Evolutionary conservation across 2,888 invertebrate species (phyloP).

Genomic region (Chloroclysta siterata): DNA sequence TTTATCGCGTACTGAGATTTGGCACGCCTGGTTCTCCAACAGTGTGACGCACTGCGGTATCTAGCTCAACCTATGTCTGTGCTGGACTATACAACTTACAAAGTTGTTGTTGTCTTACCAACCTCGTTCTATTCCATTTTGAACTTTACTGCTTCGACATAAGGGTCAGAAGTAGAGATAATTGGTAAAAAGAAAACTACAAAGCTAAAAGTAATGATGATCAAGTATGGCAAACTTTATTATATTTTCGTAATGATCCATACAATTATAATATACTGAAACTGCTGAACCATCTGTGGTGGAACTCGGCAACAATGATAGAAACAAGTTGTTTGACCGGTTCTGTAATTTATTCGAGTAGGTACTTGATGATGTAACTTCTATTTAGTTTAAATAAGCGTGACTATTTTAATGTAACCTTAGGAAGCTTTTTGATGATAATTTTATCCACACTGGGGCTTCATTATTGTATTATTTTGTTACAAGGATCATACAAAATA

Average conservation of each 20-base stretch:
- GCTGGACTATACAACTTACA: constrained; percentile 4
- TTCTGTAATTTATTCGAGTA: background rate
- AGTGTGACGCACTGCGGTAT: background rate
- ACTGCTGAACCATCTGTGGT: constrained; percentile 25
- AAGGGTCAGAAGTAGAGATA: background rate
- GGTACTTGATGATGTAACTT: constrained; percentile 17
- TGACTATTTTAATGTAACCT: background rate
- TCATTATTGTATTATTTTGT: too few species aligned
- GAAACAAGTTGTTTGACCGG: constrained; percentile 14
- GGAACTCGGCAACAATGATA: constrained; percentile 14
- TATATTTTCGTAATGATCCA: constrained; percentile 19
- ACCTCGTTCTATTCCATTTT: background rate
- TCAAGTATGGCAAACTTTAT: constrained; percentile 16
- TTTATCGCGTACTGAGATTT: too few species aligned
- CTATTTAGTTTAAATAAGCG: constrained; percentile 8
- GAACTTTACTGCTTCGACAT: background rate
- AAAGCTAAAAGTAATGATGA: constrained; percentile 26
- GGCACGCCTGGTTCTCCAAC: too few species aligned
- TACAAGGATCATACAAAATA: too few species aligned
- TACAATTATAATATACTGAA: constrained; percentile 10
- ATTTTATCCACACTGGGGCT: too few species aligned
- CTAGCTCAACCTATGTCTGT: background rate
- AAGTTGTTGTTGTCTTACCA: constrained; percentile 1
- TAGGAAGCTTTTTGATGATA: constrained; percentile 6
- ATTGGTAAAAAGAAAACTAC: background rate